Evolutionary conservation across 1,140 invertebrate genomes (phyloP), one percentile per base, ranked within the genome.

Genomic region (Drosophila tani): DNA sequence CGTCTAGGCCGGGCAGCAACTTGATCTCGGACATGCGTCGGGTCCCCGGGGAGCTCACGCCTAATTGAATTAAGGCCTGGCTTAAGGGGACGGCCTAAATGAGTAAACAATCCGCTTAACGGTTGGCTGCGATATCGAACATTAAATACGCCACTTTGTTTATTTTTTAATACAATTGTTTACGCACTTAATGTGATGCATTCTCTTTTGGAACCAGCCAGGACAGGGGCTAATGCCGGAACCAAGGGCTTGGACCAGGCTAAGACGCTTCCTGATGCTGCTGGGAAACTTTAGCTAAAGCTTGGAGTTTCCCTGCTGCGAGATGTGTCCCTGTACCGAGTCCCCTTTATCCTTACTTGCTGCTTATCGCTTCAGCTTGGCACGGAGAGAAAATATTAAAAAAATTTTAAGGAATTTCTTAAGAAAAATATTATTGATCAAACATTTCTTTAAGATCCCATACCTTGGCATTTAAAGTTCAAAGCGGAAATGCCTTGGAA

Each of bases 341-440:
- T 50, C 11, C 21, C 24, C 41, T 53, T 19, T 40, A 57, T 56
- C 50, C 71, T 69, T 51, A 70, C 67, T 81, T 46, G 59, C 58
- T 79, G 69, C 84, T 83, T 88, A 78, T 81, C 79, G 70, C 55
- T 41, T 43, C 57, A 70, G 47, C 46, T 50, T 50, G 50, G 0
- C 4, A 45, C 27, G 45, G 14, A 7, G 7, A 17, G 27, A 57
- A 62, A 2, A 27, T 17, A 29, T 0, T 19, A 45, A 45, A 5
- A 0, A 6, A 19, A 58, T 24, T 24, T 24, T 24, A 24, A 24
- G 21, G 21, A 24, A 24, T 24, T 24, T 24, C 21, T 24, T 24
- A 24, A 24, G 2, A 3, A 17, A 1, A 1, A 5, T 2, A 7
- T 8, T 32, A 40, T 14, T 40, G 14, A 40, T 40, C 14, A 5